phyloP scores from a whole-genome alignment of 1,140 invertebrate species.

The Neomicropteryx cornuta region DNA sequence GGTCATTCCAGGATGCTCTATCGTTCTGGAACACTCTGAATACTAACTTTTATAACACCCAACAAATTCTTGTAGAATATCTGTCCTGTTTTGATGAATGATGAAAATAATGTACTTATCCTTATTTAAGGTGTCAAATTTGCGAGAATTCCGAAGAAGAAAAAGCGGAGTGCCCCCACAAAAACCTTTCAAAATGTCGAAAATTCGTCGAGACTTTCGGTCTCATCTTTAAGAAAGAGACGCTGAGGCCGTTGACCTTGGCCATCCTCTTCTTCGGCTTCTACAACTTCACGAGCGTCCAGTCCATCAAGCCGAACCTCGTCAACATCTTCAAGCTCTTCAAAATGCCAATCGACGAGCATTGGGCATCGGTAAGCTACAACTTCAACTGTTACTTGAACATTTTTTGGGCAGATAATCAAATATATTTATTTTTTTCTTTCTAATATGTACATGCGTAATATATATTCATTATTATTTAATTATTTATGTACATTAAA shows the following conservation, averaged over 20 bases:
- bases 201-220: constrained; percentile 11
- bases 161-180: constrained; percentile 8
- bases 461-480: background rate
- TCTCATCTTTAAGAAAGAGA: constrained; percentile 20
- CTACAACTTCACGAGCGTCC: constrained; percentile 22
- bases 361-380: constrained; percentile 23
- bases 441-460: constrained; percentile 4
- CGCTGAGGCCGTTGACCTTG: constrained; percentile 23
- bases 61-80: too few relatives aligned
- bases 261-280: constrained; percentile 26
- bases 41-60: too few relatives aligned
- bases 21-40: too few relatives aligned
- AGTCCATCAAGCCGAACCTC: constrained; percentile 42
- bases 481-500: too few relatives aligned
- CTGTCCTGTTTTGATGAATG: too few relatives aligned
- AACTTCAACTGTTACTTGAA: too few relatives aligned
- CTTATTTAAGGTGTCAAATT: background rate
- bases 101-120: too few relatives aligned
- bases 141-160: background rate
- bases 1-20: too few relatives aligned
- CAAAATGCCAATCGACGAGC: constrained; percentile 20
- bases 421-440: too few relatives aligned
- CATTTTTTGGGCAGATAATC: too few relatives aligned
- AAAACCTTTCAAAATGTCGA: constrained; percentile 1
- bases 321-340: constrained; percentile 24